Base-by-base conservation (phyloP, 1,140 invertebrate genomes). In the Mylabris phalerata region DNA sequence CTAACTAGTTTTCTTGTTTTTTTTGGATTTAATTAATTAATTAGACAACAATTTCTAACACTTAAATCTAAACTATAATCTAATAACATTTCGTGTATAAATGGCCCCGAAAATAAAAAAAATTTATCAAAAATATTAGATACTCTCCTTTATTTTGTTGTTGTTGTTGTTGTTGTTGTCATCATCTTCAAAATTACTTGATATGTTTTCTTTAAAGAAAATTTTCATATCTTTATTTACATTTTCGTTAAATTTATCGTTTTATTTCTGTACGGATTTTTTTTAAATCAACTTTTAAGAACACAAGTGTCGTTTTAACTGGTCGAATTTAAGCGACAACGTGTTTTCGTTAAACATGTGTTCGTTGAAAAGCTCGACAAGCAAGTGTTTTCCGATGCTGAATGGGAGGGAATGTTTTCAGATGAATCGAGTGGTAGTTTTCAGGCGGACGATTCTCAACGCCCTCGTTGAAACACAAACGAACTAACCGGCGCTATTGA, bases 121-220 rank as follows among this genome's bases (percentile, higher is more conserved):
- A 4, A 32, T 32, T 32, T 69, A 69, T 69, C 65, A 69, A 69
- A 69, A 69, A 69, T 69, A 67, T 63, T 63, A 49, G 32, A 64
- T 68, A 63, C 59, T 65, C 61, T 64, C 62, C 59, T 64, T 57
- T 45, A 54, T 44, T 45, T 54, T 54, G 44, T 54, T 41, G 50
- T 32, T 32, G 32, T 32, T 32, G 32, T 32, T 32, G 32, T 32
- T 32, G 32, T 19, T 19, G 19, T 19, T 19, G 1, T 19, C 19
- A 19, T 19, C 19, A 19, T 42, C 43, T 38, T 54, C 43, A 25
- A 48, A 48, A 48, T 52, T 59, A 47, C 13, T 26, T 60, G 45
- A 55, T 60, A 60, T 52, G 50, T 60, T 55, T 60, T 55, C 7
- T 32, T 32, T 32, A 32, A 7, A 54, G 10, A 60, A 48, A 55